These are phyloP conservation scores for Gephyroberyx darwinii DNA, from an alignment of 2,797 vertebrate species.

Conservation along the genomic window DNA sequence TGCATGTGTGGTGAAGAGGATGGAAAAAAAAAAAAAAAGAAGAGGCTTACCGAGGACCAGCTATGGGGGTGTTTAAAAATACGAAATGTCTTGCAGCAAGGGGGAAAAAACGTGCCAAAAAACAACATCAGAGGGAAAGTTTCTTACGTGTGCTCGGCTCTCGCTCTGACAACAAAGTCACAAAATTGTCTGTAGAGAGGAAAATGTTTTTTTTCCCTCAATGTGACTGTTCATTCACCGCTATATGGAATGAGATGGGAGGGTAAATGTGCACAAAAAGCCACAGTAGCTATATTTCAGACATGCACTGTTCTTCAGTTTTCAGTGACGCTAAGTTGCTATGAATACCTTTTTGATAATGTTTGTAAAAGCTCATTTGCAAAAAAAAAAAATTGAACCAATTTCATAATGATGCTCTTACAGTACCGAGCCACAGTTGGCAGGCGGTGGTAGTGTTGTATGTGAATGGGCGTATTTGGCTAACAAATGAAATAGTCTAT, in stretches of 20 bases:
- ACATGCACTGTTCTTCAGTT: constrained; percentile 11
- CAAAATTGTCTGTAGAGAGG: constrained; percentile 30
- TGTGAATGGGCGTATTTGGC: constrained; percentile 54
- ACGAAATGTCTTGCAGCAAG: constrained; percentile 44
- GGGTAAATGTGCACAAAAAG: constrained; percentile 15
- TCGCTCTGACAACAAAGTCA: constrained; percentile 25
- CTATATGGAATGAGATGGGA: constrained; percentile 23
- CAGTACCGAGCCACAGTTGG: constrained; percentile 32
- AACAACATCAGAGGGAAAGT: constrained; percentile 35
- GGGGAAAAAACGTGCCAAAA: constrained; percentile 63
- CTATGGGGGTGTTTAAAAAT: constrained; percentile 48
- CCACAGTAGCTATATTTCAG: constrained; percentile 47
- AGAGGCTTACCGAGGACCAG: constrained; percentile 56
- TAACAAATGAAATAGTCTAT: constrained; percentile 66
- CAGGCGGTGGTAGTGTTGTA: constrained; percentile 27
- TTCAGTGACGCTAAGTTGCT: constrained; percentile 23
- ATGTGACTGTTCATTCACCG: constrained; percentile 26
- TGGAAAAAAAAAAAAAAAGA: constrained; percentile 11
- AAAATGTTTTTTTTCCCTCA: constrained; percentile 41
- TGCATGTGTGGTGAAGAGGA: constrained; percentile 40
- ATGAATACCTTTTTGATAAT: constrained; percentile 57
- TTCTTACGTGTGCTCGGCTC: constrained; percentile 19
- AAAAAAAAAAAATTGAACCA: constrained; percentile 14
- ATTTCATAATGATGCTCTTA: constrained; percentile 31
- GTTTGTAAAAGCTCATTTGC: constrained; percentile 68